Evolutionary conservation across 92 coral and sea anemone genomes (phyloP), one percentile per base, ranked within the genome.

Genomic region (Parazoanthus darwini): DNA sequence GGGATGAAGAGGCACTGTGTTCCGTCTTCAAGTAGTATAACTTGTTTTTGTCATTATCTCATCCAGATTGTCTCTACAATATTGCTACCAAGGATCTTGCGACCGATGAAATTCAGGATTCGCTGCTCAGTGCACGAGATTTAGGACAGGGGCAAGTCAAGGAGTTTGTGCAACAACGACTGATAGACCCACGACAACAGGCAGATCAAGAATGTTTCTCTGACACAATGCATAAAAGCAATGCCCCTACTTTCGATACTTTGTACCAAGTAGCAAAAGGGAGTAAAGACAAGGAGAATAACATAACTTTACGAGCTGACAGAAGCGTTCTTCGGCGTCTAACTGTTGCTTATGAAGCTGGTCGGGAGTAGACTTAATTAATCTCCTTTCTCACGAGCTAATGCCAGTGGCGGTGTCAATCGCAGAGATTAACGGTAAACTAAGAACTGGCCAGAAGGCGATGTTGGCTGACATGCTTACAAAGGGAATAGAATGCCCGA

Each of bases 1-100:
- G 80, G 86, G 93, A 93, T 90, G 91, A 92, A 76, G 88, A 77
- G 33, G 82, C 80, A 86, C 86, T 94, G 82, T 68, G 76, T 72
- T 79, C 93, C 51, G 74, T 75, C 77, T 51, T 90, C 72, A 82
- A 82, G 85, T 86, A 88, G 89, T 90, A 63, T 63, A 87, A 90
- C 51, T 91, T 92, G 36, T 94, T 94, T 82, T 92, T 88, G 26
- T 76, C 92, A 33, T 65, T 79, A 66, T 82, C 76, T 39, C 94
- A 92, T 86, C 96, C 91, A 78, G 63, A 88, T n/a, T 88, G 93
- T 86, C 96, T 92, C 65, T 88, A 79, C 54, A 94, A 88, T 85
- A 92, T 92, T 86, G 94, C 93, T 35, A 94, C 93, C 3, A 92
- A 94, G 78, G 92, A 94, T 85, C 92, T 94, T 2, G 96, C 80